phyloP scores from a whole-genome alignment of 2,797 vertebrate species.

The Sylvilagus floridanus region DNA sequence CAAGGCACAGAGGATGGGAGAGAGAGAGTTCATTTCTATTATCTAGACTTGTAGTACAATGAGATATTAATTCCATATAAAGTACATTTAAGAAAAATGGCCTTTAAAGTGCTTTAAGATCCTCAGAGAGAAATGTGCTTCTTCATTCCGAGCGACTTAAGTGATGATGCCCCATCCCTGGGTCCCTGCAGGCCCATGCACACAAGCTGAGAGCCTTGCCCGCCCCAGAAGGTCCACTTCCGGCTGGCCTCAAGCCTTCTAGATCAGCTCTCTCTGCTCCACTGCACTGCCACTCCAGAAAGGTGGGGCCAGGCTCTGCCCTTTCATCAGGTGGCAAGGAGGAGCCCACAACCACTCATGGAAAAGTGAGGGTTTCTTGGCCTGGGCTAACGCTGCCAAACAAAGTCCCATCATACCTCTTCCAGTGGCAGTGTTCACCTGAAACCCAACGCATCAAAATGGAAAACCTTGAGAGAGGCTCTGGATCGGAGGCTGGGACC shows the following conservation, averaged over 20 bases:
- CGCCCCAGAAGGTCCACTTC: background rate
- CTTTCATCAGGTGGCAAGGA: background rate
- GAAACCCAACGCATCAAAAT: background rate
- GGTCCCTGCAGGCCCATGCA: background rate
- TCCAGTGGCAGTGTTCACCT: background rate
- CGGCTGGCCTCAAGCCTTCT: background rate
- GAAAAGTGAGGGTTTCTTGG: slow-evolving; percentile 23
- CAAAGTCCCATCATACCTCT: background rate
- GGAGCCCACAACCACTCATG: background rate
- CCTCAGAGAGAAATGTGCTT: background rate
- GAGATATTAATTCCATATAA: background rate
- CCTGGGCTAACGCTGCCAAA: background rate
- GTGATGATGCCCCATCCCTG: background rate
- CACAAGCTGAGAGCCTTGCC: background rate
- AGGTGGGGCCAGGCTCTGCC: background rate
- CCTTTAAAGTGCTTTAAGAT: background rate
- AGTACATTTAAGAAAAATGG: background rate
- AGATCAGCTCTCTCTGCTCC: background rate
- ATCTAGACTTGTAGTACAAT: background rate
- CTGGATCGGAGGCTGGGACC: background rate
- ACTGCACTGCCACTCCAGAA: background rate
- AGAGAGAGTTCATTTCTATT: background rate
- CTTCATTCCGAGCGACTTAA: background rate
- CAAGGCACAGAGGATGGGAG: background rate
- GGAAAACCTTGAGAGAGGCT: slow-evolving; percentile 3